These are phyloP conservation scores for Tiaroga cobitis DNA, from an alignment of 2,797 vertebrate genomes.

Conservation along the genomic window DNA sequence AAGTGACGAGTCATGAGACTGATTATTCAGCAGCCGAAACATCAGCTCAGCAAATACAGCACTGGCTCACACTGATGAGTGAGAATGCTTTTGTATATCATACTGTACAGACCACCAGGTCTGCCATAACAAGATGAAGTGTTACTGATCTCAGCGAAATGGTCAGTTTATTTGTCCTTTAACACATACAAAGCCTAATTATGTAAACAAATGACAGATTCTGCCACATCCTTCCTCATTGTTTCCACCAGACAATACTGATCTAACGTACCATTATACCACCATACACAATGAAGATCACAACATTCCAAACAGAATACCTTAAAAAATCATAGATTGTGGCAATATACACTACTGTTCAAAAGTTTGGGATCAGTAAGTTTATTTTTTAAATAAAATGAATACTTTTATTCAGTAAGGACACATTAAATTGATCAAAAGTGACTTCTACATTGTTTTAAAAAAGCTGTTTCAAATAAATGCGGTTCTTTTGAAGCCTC, in stretches of 20 bases:
- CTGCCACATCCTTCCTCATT: constrained; percentile 47
- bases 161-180: constrained; percentile 28
- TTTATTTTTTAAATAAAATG: neutral
- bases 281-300: constrained; percentile 20
- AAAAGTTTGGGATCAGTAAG: neutral
- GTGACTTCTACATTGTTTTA: neutral
- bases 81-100: constrained; percentile 24
- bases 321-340: neutral
- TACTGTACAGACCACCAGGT: neutral
- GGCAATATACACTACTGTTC: neutral
- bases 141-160: constrained; percentile 23
- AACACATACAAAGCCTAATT: constrained; percentile 31
- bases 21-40: constrained; percentile 49
- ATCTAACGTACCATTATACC: constrained; percentile 6
- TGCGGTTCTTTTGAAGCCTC: too few relatives aligned
- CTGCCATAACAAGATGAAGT: constrained; percentile 31
- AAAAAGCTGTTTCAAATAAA: neutral
- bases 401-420: neutral
- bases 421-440: neutral
- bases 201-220: constrained; percentile 37
- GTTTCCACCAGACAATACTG: constrained; percentile 53
- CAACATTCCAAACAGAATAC: constrained; percentile 7
- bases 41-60: constrained; percentile 15
- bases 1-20: constrained; percentile 37
- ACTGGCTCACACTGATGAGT: neutral